Evolutionary conservation across 2,888 invertebrate species (phyloP).

Genomic region (Steromphala cineraria): DNA sequence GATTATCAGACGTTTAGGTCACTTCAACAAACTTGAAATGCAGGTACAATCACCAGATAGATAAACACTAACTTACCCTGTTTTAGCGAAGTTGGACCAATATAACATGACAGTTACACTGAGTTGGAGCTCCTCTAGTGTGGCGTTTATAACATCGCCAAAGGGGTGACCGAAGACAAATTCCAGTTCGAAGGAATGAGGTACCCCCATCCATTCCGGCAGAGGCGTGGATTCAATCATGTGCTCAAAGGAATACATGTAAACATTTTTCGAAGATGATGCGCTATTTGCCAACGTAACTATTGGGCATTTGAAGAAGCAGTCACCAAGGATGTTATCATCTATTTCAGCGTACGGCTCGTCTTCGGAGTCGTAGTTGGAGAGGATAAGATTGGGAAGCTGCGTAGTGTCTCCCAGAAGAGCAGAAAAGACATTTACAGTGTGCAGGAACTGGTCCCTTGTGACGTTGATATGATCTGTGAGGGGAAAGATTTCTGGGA

Average conservation of each 20-base stretch:
- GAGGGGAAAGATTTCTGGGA: neutral
- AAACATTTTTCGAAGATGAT: slow-evolving; percentile 32
- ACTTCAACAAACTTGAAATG: no score
- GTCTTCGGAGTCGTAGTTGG: slow-evolving; percentile 83
- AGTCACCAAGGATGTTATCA: neutral
- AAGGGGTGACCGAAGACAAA: slow-evolving; percentile 65
- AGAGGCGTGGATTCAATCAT: slow-evolving; percentile 43
- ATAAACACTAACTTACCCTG: slow-evolving; percentile 82
- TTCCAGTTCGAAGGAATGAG: slow-evolving; percentile 68
- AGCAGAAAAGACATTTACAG: slow-evolving; percentile 85
- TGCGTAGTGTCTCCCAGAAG: slow-evolving; percentile 90
- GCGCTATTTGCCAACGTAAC: slow-evolving; percentile 86
- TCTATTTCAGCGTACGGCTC: neutral
- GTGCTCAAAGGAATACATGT: slow-evolving; percentile 54
- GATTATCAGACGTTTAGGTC: no score
- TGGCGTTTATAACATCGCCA: slow-evolving; percentile 81
- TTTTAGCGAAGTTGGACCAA: slow-evolving; percentile 96
- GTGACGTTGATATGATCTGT: neutral
- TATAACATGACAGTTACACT: slow-evolving; percentile 91
- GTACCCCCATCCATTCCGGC: slow-evolving; percentile 63
- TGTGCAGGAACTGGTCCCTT: neutral
- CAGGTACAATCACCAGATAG: no score
- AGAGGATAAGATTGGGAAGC: slow-evolving; percentile 88
- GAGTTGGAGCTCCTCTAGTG: slow-evolving; percentile 87
- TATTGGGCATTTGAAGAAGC: slow-evolving; percentile 93